Evolutionary conservation across 2,888 invertebrate species (phyloP).

Genomic region (Pherbina coryleti): DNA sequence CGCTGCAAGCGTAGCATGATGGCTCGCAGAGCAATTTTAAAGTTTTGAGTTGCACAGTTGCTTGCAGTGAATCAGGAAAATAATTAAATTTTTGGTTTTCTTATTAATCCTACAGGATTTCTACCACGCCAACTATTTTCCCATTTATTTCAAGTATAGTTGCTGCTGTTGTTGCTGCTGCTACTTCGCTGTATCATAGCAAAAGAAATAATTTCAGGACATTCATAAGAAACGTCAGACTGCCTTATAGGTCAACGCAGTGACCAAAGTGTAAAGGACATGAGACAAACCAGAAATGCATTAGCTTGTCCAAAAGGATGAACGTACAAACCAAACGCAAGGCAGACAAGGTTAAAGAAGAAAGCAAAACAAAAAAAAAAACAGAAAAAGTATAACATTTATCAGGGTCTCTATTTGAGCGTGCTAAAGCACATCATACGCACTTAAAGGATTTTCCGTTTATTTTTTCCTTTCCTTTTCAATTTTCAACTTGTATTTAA

Average conservation of each 20-base stretch:
- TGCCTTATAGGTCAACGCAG: not conserved
- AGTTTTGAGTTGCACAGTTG: slow-evolving; percentile 8
- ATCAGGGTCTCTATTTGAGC: not conserved
- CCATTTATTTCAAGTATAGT: not conserved
- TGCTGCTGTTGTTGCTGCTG: not conserved
- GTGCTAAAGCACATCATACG: not conserved
- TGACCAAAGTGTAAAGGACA: not conserved
- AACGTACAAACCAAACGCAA: not conserved
- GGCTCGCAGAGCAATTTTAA: slow-evolving; percentile 29
- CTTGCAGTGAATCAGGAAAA: slow-evolving; percentile 26
- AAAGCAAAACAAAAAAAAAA: not conserved
- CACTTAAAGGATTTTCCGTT: not conserved
- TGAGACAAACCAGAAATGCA: slow-evolving; percentile 14
- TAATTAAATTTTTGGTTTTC: slow-evolving; percentile 45
- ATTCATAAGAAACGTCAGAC: not conserved
- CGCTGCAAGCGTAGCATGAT: slow-evolving; percentile 1
- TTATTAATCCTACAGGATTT: slow-evolving; percentile 46
- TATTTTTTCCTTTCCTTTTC: not conserved
- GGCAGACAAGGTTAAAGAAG: not conserved
- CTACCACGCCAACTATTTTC: slow-evolving; percentile 5
- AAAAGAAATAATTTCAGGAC: not conserved
- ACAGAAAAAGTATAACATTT: not conserved
- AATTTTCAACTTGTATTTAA: not conserved
- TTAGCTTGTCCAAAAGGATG: slow-evolving; percentile 20
- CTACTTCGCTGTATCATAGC: not conserved